Evolutionary conservation across 2,113 vertebrate species (phyloP).

Genomic region (Myrmophylax atrothorax): DNA sequence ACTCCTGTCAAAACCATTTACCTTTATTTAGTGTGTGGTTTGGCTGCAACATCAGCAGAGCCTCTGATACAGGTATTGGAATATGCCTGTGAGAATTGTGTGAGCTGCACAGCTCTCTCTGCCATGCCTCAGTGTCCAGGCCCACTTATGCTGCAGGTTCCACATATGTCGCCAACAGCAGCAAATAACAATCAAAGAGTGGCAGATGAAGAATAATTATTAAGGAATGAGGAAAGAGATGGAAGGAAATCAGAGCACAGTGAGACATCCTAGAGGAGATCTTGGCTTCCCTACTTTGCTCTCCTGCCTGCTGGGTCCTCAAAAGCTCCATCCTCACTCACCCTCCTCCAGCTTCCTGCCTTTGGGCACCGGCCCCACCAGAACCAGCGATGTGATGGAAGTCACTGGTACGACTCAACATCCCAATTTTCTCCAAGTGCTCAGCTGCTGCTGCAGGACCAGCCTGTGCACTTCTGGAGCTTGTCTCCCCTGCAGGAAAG

Average conservation of each 20-base stretch:
- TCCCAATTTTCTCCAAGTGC: slow-evolving; percentile 45
- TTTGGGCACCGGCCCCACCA: neutral
- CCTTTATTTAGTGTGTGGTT: slow-evolving; percentile 22
- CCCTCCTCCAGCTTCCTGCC: neutral
- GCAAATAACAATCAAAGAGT: neutral
- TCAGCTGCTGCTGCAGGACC: slow-evolving; percentile 53
- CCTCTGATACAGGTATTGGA: neutral
- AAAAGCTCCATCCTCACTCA: neutral
- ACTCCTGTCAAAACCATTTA: slow-evolving; percentile 45
- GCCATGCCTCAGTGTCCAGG: neutral
- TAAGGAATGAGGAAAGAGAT: neutral
- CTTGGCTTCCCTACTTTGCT: neutral
- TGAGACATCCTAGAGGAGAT: neutral
- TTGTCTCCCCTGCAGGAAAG: slow-evolving; percentile 1
- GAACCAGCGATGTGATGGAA: neutral
- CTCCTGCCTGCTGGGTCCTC: neutral
- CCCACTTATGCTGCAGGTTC: neutral
- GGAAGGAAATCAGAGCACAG: neutral
- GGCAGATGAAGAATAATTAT: neutral
- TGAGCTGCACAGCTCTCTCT: neutral
- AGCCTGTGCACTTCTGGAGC: slow-evolving; percentile 13
- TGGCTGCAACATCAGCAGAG: neutral
- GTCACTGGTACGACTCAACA: neutral
- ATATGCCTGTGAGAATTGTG: neutral
- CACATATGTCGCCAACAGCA: neutral